A percentile compares a stretch with the other conserved stretches of the same genome.
Conservation (phyloP, 2,113 vertebrate genomes). For the Lophotis ruficrista region DNA sequence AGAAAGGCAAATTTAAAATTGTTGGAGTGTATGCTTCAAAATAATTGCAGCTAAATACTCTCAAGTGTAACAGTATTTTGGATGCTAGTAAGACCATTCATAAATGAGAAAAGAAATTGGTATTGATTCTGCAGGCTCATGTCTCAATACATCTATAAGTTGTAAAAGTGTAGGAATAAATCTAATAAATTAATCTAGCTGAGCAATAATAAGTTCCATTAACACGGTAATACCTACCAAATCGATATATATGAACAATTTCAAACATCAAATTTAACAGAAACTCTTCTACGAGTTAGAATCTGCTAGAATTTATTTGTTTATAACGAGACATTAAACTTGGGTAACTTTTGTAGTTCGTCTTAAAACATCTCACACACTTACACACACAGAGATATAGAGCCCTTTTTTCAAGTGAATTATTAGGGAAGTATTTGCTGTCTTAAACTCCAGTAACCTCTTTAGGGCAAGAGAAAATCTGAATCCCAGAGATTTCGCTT, state of each 20-base stretch:
- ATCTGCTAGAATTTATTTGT: neutral
- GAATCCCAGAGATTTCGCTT: neutral
- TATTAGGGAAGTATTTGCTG: neutral
- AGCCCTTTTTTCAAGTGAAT: neutral
- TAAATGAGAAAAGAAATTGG: slow-evolving; percentile 48
- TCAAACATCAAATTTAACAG: neutral
- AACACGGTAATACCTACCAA: neutral
- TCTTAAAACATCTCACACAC: neutral
- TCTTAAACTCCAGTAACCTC: neutral
- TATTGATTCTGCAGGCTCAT: slow-evolving; percentile 40
- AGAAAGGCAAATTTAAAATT: slow-evolving; percentile 3
- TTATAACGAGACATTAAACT: neutral
- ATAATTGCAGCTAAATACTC: slow-evolving; percentile 9
- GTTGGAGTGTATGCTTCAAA: neutral
- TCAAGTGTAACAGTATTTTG: neutral
- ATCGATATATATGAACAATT: neutral
- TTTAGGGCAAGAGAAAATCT: neutral
- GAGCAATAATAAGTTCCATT: slow-evolving; percentile 42
- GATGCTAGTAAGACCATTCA: neutral
- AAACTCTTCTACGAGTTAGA: neutral
- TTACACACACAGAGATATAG: neutral
- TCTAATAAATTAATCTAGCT: slow-evolving; percentile 46
- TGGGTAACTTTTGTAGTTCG: neutral
- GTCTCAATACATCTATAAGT: slow-evolving; percentile 22
- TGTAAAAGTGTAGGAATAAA: slow-evolving; percentile 32